phyloP scores from a whole-genome alignment of 2,113 vertebrate genomes.

The Trichechus manatus region DNA sequence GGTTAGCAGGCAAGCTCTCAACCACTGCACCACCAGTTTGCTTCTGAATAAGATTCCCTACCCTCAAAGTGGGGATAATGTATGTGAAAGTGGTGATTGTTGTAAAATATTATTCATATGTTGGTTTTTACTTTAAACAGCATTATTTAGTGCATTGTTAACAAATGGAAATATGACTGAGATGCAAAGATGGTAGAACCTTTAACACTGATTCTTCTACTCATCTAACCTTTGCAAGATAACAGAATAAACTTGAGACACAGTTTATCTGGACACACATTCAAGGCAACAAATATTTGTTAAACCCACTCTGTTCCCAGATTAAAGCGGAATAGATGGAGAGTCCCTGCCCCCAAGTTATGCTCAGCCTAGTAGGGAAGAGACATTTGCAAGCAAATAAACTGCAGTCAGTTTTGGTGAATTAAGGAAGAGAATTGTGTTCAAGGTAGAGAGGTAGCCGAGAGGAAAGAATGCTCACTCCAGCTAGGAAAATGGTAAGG shows the following conservation, averaged over 20 bases:
- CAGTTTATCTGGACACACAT: neutral
- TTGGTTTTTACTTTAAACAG: constrained; percentile 40
- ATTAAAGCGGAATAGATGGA: neutral
- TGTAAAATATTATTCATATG: constrained; percentile 25
- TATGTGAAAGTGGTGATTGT: neutral
- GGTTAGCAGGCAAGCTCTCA: too few species aligned
- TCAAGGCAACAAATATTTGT: neutral
- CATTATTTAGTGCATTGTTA: constrained; percentile 52
- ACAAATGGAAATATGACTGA: constrained; percentile 34
- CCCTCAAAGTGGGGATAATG: neutral
- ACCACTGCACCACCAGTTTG: too few species aligned
- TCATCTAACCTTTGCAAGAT: neutral
- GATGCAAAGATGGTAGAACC: neutral
- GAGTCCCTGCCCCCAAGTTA: neutral
- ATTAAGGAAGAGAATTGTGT: constrained; percentile 11
- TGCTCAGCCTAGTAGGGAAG: neutral
- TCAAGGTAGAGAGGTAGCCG: neutral
- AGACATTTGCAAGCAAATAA: neutral
- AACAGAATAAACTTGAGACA: constrained; percentile 1
- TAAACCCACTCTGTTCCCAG: neutral
- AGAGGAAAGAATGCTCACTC: constrained; percentile 13
- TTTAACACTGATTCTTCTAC: constrained; percentile 37
- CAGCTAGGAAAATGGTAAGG: neutral
- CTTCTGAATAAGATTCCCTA: neutral
- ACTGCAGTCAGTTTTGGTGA: neutral